phyloP scores from a whole-genome alignment of 2,113 vertebrate species.

The Sander vitreus region DNA sequence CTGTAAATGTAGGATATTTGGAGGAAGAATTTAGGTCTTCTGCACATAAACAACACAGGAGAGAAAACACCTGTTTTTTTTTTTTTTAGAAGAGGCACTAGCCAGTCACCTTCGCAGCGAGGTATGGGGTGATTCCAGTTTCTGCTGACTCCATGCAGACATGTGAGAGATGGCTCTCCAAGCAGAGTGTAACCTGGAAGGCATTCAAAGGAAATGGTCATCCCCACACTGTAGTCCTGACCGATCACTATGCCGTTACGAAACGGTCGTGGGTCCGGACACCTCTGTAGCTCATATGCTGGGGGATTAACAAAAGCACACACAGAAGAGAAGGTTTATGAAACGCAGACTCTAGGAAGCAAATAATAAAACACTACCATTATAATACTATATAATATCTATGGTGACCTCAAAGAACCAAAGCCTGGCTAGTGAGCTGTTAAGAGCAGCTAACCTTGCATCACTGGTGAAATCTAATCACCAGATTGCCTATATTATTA shows the following conservation, averaged over 20 bases:
- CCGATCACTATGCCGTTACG: slow-evolving; percentile 95
- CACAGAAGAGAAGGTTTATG: slow-evolving; percentile 2
- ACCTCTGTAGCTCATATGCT: slow-evolving; percentile 97
- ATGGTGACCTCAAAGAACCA: background rate
- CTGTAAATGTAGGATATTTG: background rate
- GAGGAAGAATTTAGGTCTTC: background rate
- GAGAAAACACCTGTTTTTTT: background rate
- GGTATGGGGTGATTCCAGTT: slow-evolving; percentile 98
- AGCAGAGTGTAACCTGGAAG: slow-evolving; percentile 93
- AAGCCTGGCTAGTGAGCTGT: background rate
- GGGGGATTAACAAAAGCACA: slow-evolving; percentile 1
- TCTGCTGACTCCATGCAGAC: slow-evolving; percentile 95
- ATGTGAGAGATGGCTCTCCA: slow-evolving; percentile 94
- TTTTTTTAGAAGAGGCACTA: background rate
- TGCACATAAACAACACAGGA: background rate
- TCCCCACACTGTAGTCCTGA: slow-evolving; percentile 94
- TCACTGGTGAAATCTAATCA: background rate
- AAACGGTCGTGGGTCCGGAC: slow-evolving; percentile 95
- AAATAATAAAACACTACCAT: background rate
- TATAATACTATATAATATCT: background rate
- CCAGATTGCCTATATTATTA: background rate
- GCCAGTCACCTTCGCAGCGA: slow-evolving; percentile 92
- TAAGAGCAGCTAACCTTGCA: background rate
- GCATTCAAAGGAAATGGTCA: slow-evolving; percentile 96
- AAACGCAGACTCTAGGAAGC: background rate